A percentile compares a stretch with the other conserved stretches of the same genome.
These are phyloP conservation scores for Gadopsis bispinosus DNA, from an alignment of 2,797 vertebrate species.

Conservation along the genomic window DNA sequence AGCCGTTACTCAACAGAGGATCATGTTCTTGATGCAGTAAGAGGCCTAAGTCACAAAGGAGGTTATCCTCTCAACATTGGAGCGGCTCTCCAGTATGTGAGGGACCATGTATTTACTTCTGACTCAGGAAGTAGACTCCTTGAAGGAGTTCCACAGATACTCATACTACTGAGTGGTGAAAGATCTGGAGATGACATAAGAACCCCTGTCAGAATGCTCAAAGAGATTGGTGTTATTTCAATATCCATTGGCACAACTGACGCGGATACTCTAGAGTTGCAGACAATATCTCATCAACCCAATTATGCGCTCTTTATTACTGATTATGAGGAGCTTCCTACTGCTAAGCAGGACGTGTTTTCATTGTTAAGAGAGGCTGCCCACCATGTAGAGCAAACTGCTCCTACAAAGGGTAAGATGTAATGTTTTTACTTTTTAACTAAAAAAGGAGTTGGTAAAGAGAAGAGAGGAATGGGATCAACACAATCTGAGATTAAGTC, in stretches of 20 bases:
- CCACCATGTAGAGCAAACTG: slow-evolving; percentile 48
- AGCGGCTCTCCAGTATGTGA: slow-evolving; percentile 81
- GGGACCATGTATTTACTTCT: slow-evolving; percentile 73
- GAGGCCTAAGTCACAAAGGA: slow-evolving; percentile 79
- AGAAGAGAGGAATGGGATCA: background rate
- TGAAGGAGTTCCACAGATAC: slow-evolving; percentile 82
- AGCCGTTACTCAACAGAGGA: slow-evolving; percentile 67
- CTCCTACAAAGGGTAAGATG: slow-evolving; percentile 76
- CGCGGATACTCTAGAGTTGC: slow-evolving; percentile 85
- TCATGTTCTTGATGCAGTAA: slow-evolving; percentile 75
- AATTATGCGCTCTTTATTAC: slow-evolving; percentile 87
- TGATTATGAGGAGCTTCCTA: slow-evolving; percentile 84
- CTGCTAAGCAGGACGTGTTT: slow-evolving; percentile 72
- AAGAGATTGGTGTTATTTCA: slow-evolving; percentile 79
- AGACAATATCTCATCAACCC: slow-evolving; percentile 88
- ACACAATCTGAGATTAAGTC: background rate
- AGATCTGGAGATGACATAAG: slow-evolving; percentile 85
- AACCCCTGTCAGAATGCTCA: slow-evolving; percentile 74
- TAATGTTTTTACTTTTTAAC: slow-evolving; percentile 6
- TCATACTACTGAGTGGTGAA: slow-evolving; percentile 82
- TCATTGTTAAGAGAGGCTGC: slow-evolving; percentile 72
- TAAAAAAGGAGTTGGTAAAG: background rate
- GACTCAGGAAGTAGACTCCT: slow-evolving; percentile 79
- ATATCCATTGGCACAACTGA: slow-evolving; percentile 80
- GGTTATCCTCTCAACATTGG: slow-evolving; percentile 82